These are phyloP conservation scores for Meiosimyza platycephala DNA, from an alignment of 2,888 invertebrate species.

Conservation along the genomic window DNA sequence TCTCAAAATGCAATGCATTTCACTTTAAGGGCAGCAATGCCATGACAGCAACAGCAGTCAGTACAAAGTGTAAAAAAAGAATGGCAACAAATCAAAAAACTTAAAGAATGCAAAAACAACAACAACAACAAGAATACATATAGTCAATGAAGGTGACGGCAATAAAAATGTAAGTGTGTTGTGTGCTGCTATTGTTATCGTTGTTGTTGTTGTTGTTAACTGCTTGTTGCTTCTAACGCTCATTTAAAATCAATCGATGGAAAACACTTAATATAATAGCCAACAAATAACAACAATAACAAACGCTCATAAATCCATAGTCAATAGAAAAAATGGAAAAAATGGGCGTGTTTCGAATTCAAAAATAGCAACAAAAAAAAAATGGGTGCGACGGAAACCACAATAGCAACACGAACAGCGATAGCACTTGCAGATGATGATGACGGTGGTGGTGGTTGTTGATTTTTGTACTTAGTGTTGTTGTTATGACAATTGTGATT, in stretches of 20 bases:
- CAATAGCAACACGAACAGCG: too few species aligned
- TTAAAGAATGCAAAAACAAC: conserved; percentile 15
- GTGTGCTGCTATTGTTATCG: conserved; percentile 6
- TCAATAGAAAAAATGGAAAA: background rate
- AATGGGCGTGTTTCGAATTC: conserved; percentile 10
- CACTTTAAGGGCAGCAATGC: background rate
- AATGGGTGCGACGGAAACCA: too few species aligned
- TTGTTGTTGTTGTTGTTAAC: conserved; percentile 6
- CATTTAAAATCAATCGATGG: conserved; percentile 24
- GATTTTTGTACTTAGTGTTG: background rate
- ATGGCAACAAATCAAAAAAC: conserved; percentile 15
- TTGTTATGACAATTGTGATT: too few species aligned
- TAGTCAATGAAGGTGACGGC: conserved; percentile 2
- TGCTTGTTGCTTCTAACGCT: conserved; percentile 21
- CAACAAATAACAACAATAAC: conserved; percentile 2
- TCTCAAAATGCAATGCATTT: too few species aligned
- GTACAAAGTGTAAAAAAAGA: background rate
- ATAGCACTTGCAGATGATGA: background rate
- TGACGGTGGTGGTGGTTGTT: conserved; percentile 7
- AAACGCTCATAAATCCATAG: background rate
- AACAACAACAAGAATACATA: background rate
- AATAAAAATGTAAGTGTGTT: conserved; percentile 9
- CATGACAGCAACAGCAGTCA: too few species aligned
- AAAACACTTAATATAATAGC: conserved; percentile 10
- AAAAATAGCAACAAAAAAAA: too few species aligned